phyloP scores from a whole-genome alignment of 2,113 vertebrate species.

The Hypanus sabinus region DNA sequence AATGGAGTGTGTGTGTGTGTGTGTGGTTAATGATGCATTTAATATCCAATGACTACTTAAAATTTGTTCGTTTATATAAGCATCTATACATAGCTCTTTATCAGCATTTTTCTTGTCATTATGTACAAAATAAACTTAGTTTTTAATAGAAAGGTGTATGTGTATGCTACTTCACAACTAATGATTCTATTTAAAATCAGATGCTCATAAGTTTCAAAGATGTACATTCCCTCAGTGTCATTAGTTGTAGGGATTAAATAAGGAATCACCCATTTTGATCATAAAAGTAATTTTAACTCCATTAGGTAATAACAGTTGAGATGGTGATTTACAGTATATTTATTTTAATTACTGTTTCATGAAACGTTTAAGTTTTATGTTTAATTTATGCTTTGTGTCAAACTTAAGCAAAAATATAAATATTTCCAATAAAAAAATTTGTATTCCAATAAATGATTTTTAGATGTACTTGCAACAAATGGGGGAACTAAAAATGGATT shows the following conservation, averaged over 20 bases:
- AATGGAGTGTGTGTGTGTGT: neutral
- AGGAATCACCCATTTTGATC: neutral
- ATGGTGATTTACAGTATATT: constrained; percentile 42
- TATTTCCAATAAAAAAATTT: constrained; percentile 46
- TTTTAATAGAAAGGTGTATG: neutral
- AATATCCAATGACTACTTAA: constrained; percentile 6
- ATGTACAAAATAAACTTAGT: neutral
- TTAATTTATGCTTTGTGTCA: constrained; percentile 50
- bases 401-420: constrained; percentile 52
- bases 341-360: constrained; percentile 51
- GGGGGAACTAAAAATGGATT: constrained; percentile 48
- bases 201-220: neutral
- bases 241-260: neutral
- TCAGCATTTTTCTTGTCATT: neutral
- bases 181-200: neutral
- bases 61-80: neutral
- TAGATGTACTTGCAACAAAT: constrained; percentile 43
- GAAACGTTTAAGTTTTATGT: constrained; percentile 42
- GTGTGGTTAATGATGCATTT: neutral
- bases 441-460: constrained; percentile 41
- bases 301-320: neutral
- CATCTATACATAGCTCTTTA: neutral
- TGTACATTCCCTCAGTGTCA: neutral
- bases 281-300: neutral
- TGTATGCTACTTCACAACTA: neutral